A percentile compares a stretch with the other conserved stretches of the same genome.
Evolutionary conservation across 2,113 vertebrate species (phyloP).

Genomic region (Lipophrys pholis): DNA sequence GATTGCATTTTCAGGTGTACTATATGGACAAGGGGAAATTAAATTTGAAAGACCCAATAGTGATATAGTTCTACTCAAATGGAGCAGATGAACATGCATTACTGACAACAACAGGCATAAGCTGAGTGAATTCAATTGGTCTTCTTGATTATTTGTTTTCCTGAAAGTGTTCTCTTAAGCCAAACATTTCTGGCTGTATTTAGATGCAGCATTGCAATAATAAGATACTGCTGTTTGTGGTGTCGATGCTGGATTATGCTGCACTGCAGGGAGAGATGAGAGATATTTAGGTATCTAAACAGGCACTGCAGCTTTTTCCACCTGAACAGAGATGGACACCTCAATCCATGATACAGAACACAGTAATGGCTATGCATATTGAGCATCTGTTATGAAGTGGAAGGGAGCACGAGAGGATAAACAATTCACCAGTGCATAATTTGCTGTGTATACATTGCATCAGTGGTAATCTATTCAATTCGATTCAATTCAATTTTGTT

Average conservation of each 20-base stretch:
- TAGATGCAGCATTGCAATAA: conserved; percentile 14
- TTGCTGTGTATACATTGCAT: not conserved
- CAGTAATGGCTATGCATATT: conserved; percentile 16
- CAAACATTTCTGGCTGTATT: conserved; percentile 15
- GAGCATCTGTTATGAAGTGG: not conserved
- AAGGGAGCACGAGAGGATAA: conserved; percentile 1
- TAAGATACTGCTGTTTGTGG: conserved; percentile 26
- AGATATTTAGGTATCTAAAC: conserved; percentile 30
- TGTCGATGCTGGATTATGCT: conserved; percentile 3
- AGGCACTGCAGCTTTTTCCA: conserved; percentile 30
- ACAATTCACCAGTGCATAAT: conserved; percentile 15
- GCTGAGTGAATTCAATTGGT: not conserved
- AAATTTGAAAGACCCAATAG: conserved; percentile 30
- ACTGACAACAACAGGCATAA: conserved; percentile 4
- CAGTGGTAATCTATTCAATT: not conserved
- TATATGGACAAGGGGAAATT: conserved; percentile 33
- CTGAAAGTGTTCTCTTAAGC: not conserved
- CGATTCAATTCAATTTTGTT: too few relatives aligned
- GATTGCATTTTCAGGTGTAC: conserved; percentile 55
- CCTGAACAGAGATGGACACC: not conserved
- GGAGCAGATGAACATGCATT: conserved; percentile 6
- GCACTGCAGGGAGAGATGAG: conserved; percentile 41
- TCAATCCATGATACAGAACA: conserved; percentile 29
- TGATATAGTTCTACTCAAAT: not conserved
- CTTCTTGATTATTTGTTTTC: conserved; percentile 1